Percentiles rank a stretch among this genome's conserved stretches.
Conservation (phyloP, 2,797 vertebrate genomes). For the Coluber constrictor region DNA sequence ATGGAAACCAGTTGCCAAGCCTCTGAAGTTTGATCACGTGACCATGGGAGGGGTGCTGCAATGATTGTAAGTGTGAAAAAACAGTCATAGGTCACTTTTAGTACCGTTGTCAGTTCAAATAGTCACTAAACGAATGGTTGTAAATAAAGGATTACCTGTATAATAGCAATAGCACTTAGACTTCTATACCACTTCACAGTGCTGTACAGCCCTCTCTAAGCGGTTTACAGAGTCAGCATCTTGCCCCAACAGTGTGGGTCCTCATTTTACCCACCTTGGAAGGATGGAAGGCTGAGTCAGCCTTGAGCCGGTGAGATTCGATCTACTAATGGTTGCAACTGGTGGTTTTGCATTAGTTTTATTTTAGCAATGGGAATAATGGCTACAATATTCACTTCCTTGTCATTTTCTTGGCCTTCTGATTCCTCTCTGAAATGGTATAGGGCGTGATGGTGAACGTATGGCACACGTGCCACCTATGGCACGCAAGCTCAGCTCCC, state of each 20-base stretch:
- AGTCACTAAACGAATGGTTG: neutral
- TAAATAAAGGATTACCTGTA: neutral
- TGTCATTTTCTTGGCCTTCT: neutral
- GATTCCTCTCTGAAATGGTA: neutral
- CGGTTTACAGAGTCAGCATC: too few species aligned
- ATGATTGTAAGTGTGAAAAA: neutral
- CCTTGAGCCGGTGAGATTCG: too few species aligned
- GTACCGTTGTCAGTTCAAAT: neutral
- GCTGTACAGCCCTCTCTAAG: too few species aligned
- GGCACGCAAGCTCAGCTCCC: too few species aligned
- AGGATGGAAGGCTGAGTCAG: too few species aligned
- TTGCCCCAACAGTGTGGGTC: too few species aligned
- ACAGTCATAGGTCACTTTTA: neutral
- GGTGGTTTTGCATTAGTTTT: neutral
- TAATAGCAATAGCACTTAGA: neutral
- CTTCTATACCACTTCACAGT: too few species aligned
- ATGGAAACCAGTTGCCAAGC: neutral
- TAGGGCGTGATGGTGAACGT: too few species aligned
- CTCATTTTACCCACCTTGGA: too few species aligned
- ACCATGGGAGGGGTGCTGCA: neutral
- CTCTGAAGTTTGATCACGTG: neutral
- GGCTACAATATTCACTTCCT: neutral
- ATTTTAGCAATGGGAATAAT: neutral
- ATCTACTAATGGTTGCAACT: neutral
- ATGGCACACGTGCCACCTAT: too few species aligned